Conservation (phyloP, 2,113 vertebrate genomes). For the Empidonax traillii region DNA sequence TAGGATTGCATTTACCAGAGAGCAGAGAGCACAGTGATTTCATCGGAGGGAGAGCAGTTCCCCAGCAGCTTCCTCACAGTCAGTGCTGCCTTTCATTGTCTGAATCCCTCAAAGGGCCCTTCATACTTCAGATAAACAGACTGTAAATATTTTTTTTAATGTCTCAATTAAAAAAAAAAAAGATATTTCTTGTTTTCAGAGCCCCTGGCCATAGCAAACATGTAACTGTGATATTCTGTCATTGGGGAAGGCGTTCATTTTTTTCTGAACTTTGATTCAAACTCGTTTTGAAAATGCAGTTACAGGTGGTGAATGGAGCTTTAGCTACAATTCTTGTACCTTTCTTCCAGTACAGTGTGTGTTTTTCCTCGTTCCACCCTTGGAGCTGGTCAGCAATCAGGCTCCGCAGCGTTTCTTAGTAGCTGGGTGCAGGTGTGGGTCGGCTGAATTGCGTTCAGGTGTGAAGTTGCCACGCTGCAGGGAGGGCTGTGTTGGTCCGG, state of each 20-base stretch:
- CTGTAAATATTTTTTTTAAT: not conserved
- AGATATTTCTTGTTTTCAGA: not conserved
- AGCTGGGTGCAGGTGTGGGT: not conserved
- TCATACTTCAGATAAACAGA: not conserved
- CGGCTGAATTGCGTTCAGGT: not conserved
- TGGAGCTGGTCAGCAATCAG: not conserved
- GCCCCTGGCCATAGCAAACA: not conserved
- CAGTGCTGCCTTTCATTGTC: not conserved
- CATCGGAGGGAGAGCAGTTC: not conserved
- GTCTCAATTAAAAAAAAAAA: not conserved
- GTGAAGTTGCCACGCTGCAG: accelerated
- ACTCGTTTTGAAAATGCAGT: not conserved
- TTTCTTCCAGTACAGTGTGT: not conserved
- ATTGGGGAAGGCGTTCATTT: not conserved
- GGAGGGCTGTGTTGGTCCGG: not conserved
- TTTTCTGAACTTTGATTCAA: not conserved
- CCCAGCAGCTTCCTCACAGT: not conserved
- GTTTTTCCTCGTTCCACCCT: not conserved
- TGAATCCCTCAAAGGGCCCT: not conserved
- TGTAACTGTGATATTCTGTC: not conserved
- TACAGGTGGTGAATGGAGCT: not conserved
- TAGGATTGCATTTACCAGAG: not conserved
- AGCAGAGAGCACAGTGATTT: accelerated
- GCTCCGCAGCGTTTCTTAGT: not conserved
- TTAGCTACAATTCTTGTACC: not conserved